Evolutionary conservation across 1,140 invertebrate species (phyloP).

Genomic region (Drosophila paulistorum): DNA sequence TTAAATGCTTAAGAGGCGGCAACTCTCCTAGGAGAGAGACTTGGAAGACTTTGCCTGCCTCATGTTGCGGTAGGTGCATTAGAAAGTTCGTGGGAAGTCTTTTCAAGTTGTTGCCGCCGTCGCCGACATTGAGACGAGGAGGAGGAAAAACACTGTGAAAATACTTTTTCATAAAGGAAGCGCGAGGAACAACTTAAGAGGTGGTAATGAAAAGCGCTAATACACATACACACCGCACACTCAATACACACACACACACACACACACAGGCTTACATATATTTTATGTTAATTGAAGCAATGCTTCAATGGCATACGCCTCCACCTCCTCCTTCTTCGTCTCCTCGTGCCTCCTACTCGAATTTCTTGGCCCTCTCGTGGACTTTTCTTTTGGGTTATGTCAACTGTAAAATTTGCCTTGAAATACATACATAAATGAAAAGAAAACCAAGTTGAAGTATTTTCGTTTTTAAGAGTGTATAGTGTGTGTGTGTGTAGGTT

Average conservation of each 20-base stretch:
- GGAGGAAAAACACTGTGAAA: slow-evolving; percentile 51
- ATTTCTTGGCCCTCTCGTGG: slow-evolving; percentile 34
- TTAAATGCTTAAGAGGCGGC: slow-evolving; percentile 80
- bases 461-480: slow-evolving; percentile 34
- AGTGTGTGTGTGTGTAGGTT: slow-evolving; percentile 6
- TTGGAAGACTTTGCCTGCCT: not conserved
- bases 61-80: slow-evolving; percentile 54
- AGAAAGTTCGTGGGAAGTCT: slow-evolving; percentile 80
- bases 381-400: slow-evolving; percentile 52
- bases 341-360: not conserved
- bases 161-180: slow-evolving; percentile 72
- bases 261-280: slow-evolving; percentile 7
- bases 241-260: slow-evolving; percentile 10
- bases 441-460: slow-evolving; percentile 17
- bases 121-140: slow-evolving; percentile 18
- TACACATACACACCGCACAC: slow-evolving; percentile 45
- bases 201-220: slow-evolving; percentile 79
- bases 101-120: slow-evolving; percentile 44
- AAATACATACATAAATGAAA: slow-evolving; percentile 61
- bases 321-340: not conserved
- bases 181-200: slow-evolving; percentile 54
- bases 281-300: slow-evolving; percentile 79
- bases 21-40: slow-evolving; percentile 30
- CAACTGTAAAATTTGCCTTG: slow-evolving; percentile 66
- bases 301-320: slow-evolving; percentile 68